Evolutionary conservation across 2,797 vertebrate genomes (phyloP).

Genomic region (Rhyacichthys aspro): DNA sequence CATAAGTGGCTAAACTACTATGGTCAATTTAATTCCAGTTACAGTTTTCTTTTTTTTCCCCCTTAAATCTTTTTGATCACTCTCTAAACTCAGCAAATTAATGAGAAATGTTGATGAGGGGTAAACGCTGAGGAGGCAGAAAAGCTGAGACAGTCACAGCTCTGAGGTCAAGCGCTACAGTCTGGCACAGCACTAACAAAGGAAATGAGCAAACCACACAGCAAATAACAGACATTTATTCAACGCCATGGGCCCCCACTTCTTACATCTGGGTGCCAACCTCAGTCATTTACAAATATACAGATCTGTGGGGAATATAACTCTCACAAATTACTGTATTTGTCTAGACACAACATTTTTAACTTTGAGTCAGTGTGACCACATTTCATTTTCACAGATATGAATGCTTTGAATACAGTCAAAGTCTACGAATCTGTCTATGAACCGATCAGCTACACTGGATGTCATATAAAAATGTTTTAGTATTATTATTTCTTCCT

Average conservation of each 20-base stretch:
- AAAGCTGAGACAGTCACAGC: slow-evolving; percentile 64
- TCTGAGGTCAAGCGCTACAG: slow-evolving; percentile 56
- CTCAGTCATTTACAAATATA: slow-evolving; percentile 70
- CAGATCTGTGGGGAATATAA: slow-evolving; percentile 73
- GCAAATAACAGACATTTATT: slow-evolving; percentile 78
- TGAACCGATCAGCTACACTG: slow-evolving; percentile 19
- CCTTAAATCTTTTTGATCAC: slow-evolving; percentile 38
- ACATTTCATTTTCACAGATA: slow-evolving; percentile 56
- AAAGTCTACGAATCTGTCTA: slow-evolving; percentile 51
- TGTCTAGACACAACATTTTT: slow-evolving; percentile 74
- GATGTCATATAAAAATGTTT: no score
- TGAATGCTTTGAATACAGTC: slow-evolving; percentile 62
- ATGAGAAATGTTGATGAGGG: slow-evolving; percentile 31
- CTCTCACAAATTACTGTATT: slow-evolving; percentile 71
- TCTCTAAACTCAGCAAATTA: slow-evolving; percentile 29
- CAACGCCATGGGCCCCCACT: slow-evolving; percentile 56
- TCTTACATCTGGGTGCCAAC: slow-evolving; percentile 68
- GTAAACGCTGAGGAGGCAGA: slow-evolving; percentile 65
- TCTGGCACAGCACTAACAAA: slow-evolving; percentile 78
- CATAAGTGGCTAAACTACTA: no score
- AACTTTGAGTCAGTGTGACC: slow-evolving; percentile 58
- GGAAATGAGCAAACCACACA: slow-evolving; percentile 83
- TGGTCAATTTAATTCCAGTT: no score
- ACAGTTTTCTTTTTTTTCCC: no score
- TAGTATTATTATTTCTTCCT: no score